Percentiles rank a stretch among this genome's conserved stretches.
Evolutionary conservation across 2,888 invertebrate species (phyloP).

Genomic region (Hyalella azteca): DNA sequence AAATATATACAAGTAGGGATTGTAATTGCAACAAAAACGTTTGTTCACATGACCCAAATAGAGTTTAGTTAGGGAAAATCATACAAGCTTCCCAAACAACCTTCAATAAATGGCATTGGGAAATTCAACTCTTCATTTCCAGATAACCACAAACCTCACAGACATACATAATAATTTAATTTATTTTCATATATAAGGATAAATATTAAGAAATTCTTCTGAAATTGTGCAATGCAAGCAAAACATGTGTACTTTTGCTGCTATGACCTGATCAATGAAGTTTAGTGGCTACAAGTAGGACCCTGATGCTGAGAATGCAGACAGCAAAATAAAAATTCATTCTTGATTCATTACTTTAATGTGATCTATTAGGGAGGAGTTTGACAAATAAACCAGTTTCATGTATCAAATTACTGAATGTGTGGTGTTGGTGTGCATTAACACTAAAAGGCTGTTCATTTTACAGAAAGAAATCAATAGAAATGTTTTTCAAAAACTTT

Average conservation of each 20-base stretch:
- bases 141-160: background rate
- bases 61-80: background rate
- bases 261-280: no score
- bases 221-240: background rate
- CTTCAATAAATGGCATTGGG: background rate
- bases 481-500: background rate
- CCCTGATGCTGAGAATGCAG: no score
- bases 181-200: background rate
- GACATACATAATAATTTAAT: background rate
- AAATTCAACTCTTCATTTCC: background rate
- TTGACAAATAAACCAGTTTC: no score
- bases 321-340: no score
- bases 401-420: no score
- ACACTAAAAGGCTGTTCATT: conserved; percentile 30
- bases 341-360: no score
- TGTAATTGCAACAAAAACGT: no score
- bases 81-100: background rate
- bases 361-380: no score
- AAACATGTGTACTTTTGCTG: no score
- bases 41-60: background rate
- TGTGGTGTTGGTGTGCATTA: no score
- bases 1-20: no score
- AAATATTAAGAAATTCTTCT: background rate
- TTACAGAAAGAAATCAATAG: background rate
- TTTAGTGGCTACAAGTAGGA: no score